Percentiles rank a stretch among this genome's conserved stretches.
These are phyloP conservation scores for Saxidomus purpurata DNA, from an alignment of 1,140 invertebrate species.

Conservation along the genomic window DNA sequence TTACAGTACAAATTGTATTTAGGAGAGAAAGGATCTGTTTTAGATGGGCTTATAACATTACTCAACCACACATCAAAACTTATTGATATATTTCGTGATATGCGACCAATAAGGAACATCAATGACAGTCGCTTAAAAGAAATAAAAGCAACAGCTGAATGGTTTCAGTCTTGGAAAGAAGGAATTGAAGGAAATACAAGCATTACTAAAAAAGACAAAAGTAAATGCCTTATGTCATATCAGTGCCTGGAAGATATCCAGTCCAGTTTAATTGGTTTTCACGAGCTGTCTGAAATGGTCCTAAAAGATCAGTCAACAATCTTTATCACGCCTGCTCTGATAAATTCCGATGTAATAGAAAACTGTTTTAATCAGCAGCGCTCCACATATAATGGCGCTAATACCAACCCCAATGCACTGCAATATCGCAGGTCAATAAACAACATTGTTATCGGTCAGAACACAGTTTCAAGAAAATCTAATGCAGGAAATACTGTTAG, in stretches of 20 bases:
- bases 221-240: conserved; percentile 46
- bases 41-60: conserved; percentile 60
- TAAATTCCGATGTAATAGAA: conserved; percentile 68
- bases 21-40: conserved; percentile 15
- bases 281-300: background rate
- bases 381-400: conserved; percentile 60
- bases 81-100: conserved; percentile 57
- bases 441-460: conserved; percentile 56
- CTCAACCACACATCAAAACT: conserved; percentile 41
- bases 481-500: conserved; percentile 41
- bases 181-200: background rate
- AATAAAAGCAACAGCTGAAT: background rate
- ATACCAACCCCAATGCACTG: conserved; percentile 62
- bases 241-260: conserved; percentile 64
- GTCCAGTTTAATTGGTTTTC: conserved; percentile 43
- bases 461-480: conserved; percentile 47
- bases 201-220: conserved; percentile 7
- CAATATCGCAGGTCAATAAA: conserved; percentile 54
- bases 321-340: conserved; percentile 28
- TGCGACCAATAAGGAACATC: conserved; percentile 35
- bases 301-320: background rate
- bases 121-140: conserved; percentile 30
- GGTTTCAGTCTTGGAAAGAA: conserved; percentile 20
- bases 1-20: conserved; percentile 26
- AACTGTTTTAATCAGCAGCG: conserved; percentile 67